Evolutionary conservation across 2,113 vertebrate genomes (phyloP), one percentile per base, ranked within the genome.

Genomic region (Hymenochirus boettgeri): DNA sequence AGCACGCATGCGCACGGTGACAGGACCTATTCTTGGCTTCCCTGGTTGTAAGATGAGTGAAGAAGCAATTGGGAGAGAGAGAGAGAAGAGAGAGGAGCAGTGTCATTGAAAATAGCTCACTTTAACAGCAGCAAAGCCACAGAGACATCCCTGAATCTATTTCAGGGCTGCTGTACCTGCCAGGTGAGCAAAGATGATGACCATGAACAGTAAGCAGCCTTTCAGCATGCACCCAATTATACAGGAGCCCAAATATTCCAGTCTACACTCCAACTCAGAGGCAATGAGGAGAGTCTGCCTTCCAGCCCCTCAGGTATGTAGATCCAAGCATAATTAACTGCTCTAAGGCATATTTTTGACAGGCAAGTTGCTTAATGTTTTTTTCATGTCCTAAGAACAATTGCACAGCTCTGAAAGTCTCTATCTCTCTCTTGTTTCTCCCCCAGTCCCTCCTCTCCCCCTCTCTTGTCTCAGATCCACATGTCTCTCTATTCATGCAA

Each of bases 201-300:
- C 91, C 84, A 93, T 93, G 92, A 92, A 93, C 90, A 80, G 90
- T 83, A 96, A 96, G 87, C 93, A 94, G 87, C 90, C 92, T 51
- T 94, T 96, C 89, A 75, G 88, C 82, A 84, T 93, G 92, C 91
- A 93, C 83, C 85, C 91, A 24, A 88, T 87, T 64, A 87, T 96
- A 69, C 91, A 92, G 73, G 93, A 96, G 76, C 90, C 89, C 86
- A 96, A 95, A 80, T 94, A 91, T 78, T 75, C 90, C 79, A 76
- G 88, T 79, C 85, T 93, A 82, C 92, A 93, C 81, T 75, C 92
- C 72, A 75, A 91, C 83, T 81, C 91, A 61, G 94, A 96, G 84
- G 87, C 92, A 71, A 92, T 97, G 92, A 92, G 95, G 84, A 91
- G 95, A 75, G 91, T 92, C 75, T 96, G 94, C 76, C 88, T 96